These are phyloP conservation scores for Paracanthobrama guichenoti DNA, from an alignment of 2,113 vertebrate species.

Conservation along the genomic window DNA sequence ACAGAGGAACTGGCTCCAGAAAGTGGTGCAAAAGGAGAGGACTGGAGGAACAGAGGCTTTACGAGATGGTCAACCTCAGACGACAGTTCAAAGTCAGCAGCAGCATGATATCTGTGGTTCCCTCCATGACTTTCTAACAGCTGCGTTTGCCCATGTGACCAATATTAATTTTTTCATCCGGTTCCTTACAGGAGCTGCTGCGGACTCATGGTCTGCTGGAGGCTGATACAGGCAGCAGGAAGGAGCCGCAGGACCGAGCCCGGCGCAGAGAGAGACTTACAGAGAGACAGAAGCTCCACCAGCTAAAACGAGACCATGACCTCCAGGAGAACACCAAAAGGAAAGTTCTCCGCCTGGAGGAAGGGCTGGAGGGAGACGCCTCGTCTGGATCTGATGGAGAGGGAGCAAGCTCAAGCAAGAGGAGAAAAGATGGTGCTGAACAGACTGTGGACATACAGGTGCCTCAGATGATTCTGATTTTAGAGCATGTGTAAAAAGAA, in stretches of 20 bases:
- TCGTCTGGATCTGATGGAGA: slow-evolving; percentile 73
- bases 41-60: slow-evolving; percentile 90
- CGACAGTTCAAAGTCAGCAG: slow-evolving; percentile 84
- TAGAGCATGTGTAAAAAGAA: not conserved
- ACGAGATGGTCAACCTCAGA: slow-evolving; percentile 89
- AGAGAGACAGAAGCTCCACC: slow-evolving; percentile 78
- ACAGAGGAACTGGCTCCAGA: slow-evolving; percentile 74
- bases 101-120: not conserved
- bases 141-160: not conserved
- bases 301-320: slow-evolving; percentile 80
- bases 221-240: fast-evolving
- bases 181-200: slow-evolving; percentile 77
- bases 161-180: not conserved
- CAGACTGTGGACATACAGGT: slow-evolving; percentile 87
- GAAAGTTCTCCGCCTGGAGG: slow-evolving; percentile 81
- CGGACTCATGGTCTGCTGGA: slow-evolving; percentile 81
- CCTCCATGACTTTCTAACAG: not conserved
- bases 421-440: slow-evolving; percentile 56
- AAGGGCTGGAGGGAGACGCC: slow-evolving; percentile 63
- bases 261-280: slow-evolving; percentile 75
- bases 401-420: slow-evolving; percentile 45
- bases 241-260: slow-evolving; percentile 58
- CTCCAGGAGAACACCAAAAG: slow-evolving; percentile 69
- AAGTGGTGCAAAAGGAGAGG: slow-evolving; percentile 88
- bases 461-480: not conserved